phyloP scores from a whole-genome alignment of 2,113 vertebrate genomes.

The Hippoglossus stenolepis region DNA sequence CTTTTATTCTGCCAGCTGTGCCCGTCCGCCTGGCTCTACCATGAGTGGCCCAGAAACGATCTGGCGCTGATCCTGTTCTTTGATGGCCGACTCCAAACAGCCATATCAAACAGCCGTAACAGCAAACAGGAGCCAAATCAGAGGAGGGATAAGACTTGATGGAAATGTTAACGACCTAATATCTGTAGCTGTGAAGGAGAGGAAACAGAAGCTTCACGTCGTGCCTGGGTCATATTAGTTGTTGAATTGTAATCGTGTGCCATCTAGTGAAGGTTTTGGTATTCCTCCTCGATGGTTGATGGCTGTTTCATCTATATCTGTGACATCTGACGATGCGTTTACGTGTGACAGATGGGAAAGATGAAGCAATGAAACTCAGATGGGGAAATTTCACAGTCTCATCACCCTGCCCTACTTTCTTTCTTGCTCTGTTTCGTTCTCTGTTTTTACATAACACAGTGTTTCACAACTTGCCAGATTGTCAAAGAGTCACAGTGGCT shows the following conservation, averaged over 20 bases:
- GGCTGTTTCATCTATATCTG: background rate
- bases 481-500: slow-evolving; percentile 22
- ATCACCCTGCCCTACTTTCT: background rate
- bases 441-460: slow-evolving; percentile 66
- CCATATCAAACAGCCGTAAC: slow-evolving; percentile 40
- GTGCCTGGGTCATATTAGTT: slow-evolving; percentile 1
- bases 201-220: slow-evolving; percentile 2
- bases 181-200: slow-evolving; percentile 14
- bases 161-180: slow-evolving; percentile 38
- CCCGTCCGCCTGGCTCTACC: slow-evolving; percentile 24
- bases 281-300: slow-evolving; percentile 5
- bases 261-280: background rate
- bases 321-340: background rate
- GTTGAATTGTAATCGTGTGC: slow-evolving; percentile 9
- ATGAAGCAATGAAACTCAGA: slow-evolving; percentile 8
- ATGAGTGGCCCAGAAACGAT: slow-evolving; percentile 26
- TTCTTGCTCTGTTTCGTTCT: background rate
- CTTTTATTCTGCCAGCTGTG: slow-evolving; percentile 61
- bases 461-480: slow-evolving; percentile 78
- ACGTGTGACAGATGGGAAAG: background rate
- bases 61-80: slow-evolving; percentile 56
- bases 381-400: background rate
- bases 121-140: slow-evolving; percentile 34
- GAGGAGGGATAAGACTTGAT: slow-evolving; percentile 19
- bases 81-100: slow-evolving; percentile 52